These are phyloP conservation scores for Drosophila bifasciata DNA, from an alignment of 1,140 invertebrate species.

Conservation along the genomic window DNA sequence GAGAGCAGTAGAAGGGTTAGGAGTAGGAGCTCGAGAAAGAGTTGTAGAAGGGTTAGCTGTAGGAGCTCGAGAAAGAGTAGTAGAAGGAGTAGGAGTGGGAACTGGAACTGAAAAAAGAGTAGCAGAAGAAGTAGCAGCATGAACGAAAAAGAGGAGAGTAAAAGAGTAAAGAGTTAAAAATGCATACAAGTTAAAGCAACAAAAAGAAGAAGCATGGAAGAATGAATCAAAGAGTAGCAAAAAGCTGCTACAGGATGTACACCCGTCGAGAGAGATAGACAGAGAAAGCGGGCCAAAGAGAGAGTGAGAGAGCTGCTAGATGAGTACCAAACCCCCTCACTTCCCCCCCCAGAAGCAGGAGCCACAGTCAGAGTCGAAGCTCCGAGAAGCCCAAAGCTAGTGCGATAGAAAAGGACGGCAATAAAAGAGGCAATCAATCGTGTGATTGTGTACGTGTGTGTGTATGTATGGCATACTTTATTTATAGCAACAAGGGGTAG, in stretches of 20 bases:
- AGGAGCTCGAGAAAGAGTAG: too few relatives aligned
- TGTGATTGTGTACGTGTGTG: constrained; percentile 39
- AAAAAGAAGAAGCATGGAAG: too few relatives aligned
- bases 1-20: too few relatives aligned
- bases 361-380: background rate
- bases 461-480: constrained; percentile 57
- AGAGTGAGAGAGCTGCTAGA: background rate
- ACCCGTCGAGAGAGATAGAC: background rate
- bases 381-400: background rate
- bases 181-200: too few relatives aligned
- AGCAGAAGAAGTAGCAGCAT: too few relatives aligned
- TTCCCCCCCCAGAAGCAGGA: too few relatives aligned
- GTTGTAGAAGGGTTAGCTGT: too few relatives aligned
- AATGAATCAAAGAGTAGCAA: too few relatives aligned
- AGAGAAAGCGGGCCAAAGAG: background rate
- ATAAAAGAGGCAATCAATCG: constrained; percentile 73
- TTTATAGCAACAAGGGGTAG: constrained; percentile 76
- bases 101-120: background rate
- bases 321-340: background rate
- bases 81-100: background rate
- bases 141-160: too few relatives aligned
- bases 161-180: too few relatives aligned
- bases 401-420: constrained; percentile 1
- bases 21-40: too few relatives aligned
- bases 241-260: too few relatives aligned